Evolutionary conservation across 2,113 vertebrate species (phyloP).

Genomic region (Desmodus rotundus): DNA sequence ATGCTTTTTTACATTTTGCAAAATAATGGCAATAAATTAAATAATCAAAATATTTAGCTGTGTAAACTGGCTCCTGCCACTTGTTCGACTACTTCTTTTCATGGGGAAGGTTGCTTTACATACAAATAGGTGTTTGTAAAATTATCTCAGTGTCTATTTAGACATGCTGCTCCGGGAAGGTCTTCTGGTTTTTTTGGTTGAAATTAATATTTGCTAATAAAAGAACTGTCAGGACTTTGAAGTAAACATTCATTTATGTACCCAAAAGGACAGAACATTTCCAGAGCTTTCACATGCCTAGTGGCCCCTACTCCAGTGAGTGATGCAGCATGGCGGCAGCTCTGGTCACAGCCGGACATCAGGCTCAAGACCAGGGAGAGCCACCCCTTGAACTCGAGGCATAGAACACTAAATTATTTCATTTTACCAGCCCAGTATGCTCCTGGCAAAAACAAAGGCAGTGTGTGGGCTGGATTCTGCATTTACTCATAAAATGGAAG

Average conservation of each 20-base stretch:
- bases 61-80: conserved; percentile 73
- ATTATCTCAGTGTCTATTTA: conserved; percentile 81
- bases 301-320: conserved; percentile 31
- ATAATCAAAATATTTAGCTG: conserved; percentile 79
- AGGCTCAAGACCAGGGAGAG: not conserved
- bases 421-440: not conserved
- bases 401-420: not conserved
- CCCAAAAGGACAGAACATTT: conserved; percentile 76
- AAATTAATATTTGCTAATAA: conserved; percentile 80
- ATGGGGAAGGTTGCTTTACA: conserved; percentile 72
- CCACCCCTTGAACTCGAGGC: not conserved
- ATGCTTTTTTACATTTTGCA: conserved; percentile 54
- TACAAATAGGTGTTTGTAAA: conserved; percentile 79
- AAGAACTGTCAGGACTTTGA: conserved; percentile 80
- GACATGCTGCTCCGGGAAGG: conserved; percentile 76
- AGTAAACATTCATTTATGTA: conserved; percentile 79
- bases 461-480: conserved; percentile 14
- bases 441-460: conserved; percentile 34
- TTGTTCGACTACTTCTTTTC: conserved; percentile 73
- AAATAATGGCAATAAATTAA: conserved; percentile 70
- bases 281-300: conserved; percentile 52
- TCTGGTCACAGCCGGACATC: not conserved
- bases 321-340: not conserved
- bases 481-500: conserved; percentile 48
- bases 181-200: conserved; percentile 78